Conservation (phyloP, 2,888 invertebrate genomes). For the Drosophila paranaensis region DNA sequence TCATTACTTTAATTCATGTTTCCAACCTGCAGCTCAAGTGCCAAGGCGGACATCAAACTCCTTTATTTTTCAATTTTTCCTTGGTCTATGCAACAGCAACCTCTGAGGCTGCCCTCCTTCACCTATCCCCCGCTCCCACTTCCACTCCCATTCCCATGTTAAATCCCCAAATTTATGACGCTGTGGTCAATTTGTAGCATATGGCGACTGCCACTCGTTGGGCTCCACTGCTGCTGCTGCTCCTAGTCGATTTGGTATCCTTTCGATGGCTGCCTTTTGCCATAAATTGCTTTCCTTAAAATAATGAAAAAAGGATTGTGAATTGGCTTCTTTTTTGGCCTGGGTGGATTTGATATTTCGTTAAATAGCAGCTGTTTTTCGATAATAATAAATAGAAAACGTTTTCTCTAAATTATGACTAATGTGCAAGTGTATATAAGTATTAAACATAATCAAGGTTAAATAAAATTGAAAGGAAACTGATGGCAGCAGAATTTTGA, state of each 20-base stretch:
- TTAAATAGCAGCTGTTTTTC: constrained; percentile 23
- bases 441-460: no score
- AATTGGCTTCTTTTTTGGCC: constrained; percentile 31
- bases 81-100: constrained; percentile 20
- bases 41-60: constrained; percentile 26
- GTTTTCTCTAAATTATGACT: constrained; percentile 3
- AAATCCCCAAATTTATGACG: constrained; percentile 76
- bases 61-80: constrained; percentile 12
- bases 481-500: no score
- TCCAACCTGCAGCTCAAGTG: constrained; percentile 46
- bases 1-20: constrained; percentile 75
- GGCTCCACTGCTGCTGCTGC: constrained; percentile 28
- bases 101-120: neutral
- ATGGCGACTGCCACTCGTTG: constrained; percentile 62
- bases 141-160: constrained; percentile 51
- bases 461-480: no score
- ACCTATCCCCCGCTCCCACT: neutral
- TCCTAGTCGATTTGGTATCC: constrained; percentile 27
- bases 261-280: constrained; percentile 37
- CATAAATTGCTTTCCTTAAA: constrained; percentile 59
- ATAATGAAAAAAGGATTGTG: constrained; percentile 57
- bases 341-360: neutral
- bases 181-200: constrained; percentile 76
- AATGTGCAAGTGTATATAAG: neutral
- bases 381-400: constrained; percentile 3